These are phyloP conservation scores for Cephus rjabovi DNA, from an alignment of 2,888 invertebrate genomes.

Conservation along the genomic window DNA sequence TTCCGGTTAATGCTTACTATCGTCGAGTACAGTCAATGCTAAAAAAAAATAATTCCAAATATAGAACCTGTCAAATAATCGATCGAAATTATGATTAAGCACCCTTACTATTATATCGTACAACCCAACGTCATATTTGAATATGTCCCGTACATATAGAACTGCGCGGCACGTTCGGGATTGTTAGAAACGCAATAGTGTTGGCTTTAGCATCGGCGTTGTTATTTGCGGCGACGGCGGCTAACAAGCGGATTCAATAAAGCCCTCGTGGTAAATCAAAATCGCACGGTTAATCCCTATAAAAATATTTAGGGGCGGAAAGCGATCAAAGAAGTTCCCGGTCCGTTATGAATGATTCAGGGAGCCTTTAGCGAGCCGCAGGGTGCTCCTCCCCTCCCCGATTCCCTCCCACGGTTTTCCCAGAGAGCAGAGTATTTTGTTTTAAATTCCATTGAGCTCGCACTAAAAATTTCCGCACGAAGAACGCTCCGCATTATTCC, in stretches of 20 bases:
- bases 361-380: not conserved
- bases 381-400: not conserved
- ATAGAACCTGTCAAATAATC: not conserved
- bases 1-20: too few relatives aligned
- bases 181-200: not conserved
- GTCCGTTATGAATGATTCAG: constrained; percentile 2
- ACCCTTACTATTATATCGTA: not conserved
- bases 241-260: not conserved
- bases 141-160: not conserved
- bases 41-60: not conserved
- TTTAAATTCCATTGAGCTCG: not conserved
- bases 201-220: not conserved
- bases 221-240: not conserved
- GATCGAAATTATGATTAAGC: not conserved
- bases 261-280: not conserved
- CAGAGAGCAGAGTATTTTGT: not conserved
- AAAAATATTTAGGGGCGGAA: constrained; percentile 4
- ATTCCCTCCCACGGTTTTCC: not conserved
- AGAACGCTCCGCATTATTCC: not conserved
- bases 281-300: not conserved
- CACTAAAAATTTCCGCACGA: constrained; percentile 5
- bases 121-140: not conserved
- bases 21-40: not conserved
- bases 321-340: constrained; percentile 3
- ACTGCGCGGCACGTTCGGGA: too few relatives aligned